Evolutionary conservation across 2,888 invertebrate genomes (phyloP), one percentile per base, ranked within the genome.

Genomic region (Busseola fusca): DNA sequence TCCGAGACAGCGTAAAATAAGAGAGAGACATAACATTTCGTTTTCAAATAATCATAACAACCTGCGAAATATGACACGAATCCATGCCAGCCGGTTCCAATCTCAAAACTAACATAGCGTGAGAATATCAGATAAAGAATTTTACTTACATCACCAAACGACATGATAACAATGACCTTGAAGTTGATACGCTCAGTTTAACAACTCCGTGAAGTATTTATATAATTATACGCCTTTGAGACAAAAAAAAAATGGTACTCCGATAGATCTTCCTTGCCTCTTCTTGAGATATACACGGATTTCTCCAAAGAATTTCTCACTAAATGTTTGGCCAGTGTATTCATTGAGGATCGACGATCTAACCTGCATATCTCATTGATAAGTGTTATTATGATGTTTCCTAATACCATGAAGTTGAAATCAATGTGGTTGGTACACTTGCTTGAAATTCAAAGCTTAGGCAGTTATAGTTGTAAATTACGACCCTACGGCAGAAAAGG

Each of bases 111-210:
- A 84, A 83, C 82, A 83, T 90, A 86, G 87, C 90, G 90, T 90
- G 91, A 89, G 91, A 90, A 88, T 85, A 86, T 87, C 84, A 86
- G 89, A 90, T 91, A 90, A 90, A 88, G 78, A 86, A 84, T 84
- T 83, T 72, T 60, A 81, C 80, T 84, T 83, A 84, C 84, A 87
- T 86, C 84, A 86, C 83, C 78, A 76, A 74, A 74, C 65, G 63
- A 77, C 75, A 78, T 85, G 88, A 86, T 88, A 88, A 85, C 84
- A 76, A 67, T 81, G 85, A 86, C 89, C 88, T 88, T 89, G 88
- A 59, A 70, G 67, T 62, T 57, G 69, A 64, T 76, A 82, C 63
- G 71, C 76, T 76, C 69, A 73, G 83, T 81, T 83, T 80, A 83
- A 86, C 81, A 84, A 80, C 67, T 72, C 73, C 80, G 66, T 74